Evolutionary conservation across 2,888 invertebrate genomes (phyloP), one percentile per base, ranked within the genome.

Genomic region (Vannuccia rotundouncinata): DNA sequence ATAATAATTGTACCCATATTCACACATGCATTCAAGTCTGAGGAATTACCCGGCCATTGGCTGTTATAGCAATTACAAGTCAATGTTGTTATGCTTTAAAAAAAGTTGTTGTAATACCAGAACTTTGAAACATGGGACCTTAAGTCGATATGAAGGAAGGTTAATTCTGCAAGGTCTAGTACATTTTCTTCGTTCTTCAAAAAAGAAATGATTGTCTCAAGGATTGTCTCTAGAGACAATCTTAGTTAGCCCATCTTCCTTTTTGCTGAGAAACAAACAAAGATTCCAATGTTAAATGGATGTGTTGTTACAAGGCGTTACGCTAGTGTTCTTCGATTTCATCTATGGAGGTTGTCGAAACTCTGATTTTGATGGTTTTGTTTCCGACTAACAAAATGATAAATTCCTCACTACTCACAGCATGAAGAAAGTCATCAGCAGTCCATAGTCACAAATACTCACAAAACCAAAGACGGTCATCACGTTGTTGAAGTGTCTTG

Each of bases 41-140:
- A n/a, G n/a, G 75, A 75, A 75, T 75, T 75, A 31, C 75, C 75
- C 2, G 75, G 75, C 75, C 30, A 25, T 31, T 75, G 75, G 29
- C 28, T 75, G 22, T 22, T 66, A 66, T 66, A 17, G 66, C 13
- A 66, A 22, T n/a, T n/a, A n/a, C n/a, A 75, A 75, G 30, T 5
- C 17, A 75, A 75, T 75, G 31, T 75, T 75, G 2, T 25, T 22
- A 31, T 75, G 5, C 31, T 31, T 75, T 75, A 75, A 75, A 75
- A 75, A 22, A 31, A 2, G 10, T 31, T 29, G 27, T 25, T 2
- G 25, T 59, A 10, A n/a, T 31, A 2, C 25, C 75, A 75, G 22
- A 31, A 29, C 75, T 75, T 75, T 75, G 17, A 75, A 75, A 29
- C 75, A 75, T 22, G 10, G 10, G 29, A 22, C 75, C 22, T 75